Evolutionary conservation across 2,113 vertebrate genomes (phyloP).

Genomic region (Aplodontia rufa): DNA sequence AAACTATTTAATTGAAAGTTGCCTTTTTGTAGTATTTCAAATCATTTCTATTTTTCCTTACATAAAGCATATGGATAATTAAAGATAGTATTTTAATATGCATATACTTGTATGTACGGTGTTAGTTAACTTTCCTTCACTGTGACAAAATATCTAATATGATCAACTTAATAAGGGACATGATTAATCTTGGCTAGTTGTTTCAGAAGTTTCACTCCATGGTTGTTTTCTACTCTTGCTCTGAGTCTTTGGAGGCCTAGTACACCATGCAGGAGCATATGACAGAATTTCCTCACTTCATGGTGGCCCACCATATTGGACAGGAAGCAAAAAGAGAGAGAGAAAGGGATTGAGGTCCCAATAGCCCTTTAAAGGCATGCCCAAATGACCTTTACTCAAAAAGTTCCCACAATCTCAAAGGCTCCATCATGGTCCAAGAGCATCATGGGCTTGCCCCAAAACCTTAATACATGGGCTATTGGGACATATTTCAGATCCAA

Average conservation of each 20-base stretch:
- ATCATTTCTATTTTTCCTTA: constrained; percentile 18
- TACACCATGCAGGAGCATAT: neutral
- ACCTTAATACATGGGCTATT: neutral
- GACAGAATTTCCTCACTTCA: neutral
- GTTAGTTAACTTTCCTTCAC: neutral
- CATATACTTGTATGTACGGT: neutral
- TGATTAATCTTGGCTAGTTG: neutral
- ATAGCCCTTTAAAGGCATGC: neutral
- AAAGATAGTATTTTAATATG: neutral
- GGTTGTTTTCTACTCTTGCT: fast-evolving
- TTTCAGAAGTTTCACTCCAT: neutral
- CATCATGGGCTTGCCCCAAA: neutral
- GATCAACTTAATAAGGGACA: neutral
- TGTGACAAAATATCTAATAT: neutral
- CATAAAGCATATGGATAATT: neutral
- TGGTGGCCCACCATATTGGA: neutral
- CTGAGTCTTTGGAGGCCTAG: no score
- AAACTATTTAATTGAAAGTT: constrained; percentile 40
- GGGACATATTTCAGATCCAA: neutral
- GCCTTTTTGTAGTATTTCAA: neutral
- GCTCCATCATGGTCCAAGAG: fast-evolving
- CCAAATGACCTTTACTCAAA: neutral
- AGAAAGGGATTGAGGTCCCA: neutral
- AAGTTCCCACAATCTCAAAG: no score
- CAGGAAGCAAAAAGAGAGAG: neutral